Conservation (phyloP, 2,797 vertebrate genomes). For the Paramormyrops hopkinsi region DNA sequence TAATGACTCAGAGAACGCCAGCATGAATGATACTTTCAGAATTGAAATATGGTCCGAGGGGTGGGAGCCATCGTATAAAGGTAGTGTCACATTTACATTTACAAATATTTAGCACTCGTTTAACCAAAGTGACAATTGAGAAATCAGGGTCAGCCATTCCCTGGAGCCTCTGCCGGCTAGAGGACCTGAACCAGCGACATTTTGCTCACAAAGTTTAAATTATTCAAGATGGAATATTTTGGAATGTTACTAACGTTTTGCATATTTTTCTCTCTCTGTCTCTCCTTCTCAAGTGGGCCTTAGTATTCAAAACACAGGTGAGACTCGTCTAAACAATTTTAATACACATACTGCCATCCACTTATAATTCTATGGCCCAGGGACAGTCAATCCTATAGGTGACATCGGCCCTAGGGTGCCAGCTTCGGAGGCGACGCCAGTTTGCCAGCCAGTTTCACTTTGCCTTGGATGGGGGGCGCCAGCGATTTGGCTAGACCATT, state of each 20-base stretch:
- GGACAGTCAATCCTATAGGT: not conserved
- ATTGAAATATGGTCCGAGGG: not conserved
- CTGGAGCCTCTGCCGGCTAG: not conserved
- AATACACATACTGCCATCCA: not conserved
- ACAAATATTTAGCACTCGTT: not conserved
- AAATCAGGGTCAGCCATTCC: not conserved
- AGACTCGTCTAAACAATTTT: constrained; percentile 22
- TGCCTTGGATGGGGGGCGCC: not conserved
- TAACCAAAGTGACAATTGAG: not conserved
- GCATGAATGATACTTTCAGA: not conserved
- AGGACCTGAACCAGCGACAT: not conserved
- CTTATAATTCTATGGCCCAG: not conserved
- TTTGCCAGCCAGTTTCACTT: not conserved
- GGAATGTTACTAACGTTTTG: not conserved
- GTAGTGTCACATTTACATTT: not conserved
- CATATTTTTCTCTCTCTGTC: constrained; percentile 26
- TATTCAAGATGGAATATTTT: constrained; percentile 9
- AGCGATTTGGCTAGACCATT: not conserved
- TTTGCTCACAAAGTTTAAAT: not conserved
- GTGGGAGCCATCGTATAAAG: not conserved
- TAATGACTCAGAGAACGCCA: not conserved
- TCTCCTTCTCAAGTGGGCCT: constrained; percentile 46
- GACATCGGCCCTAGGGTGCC: not conserved
- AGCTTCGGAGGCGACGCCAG: not conserved
- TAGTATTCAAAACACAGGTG: constrained; percentile 60